A percentile compares a stretch with the other conserved stretches of the same genome.
phyloP scores from a whole-genome alignment of 2,888 invertebrate species.

The Drosophila robusta region DNA sequence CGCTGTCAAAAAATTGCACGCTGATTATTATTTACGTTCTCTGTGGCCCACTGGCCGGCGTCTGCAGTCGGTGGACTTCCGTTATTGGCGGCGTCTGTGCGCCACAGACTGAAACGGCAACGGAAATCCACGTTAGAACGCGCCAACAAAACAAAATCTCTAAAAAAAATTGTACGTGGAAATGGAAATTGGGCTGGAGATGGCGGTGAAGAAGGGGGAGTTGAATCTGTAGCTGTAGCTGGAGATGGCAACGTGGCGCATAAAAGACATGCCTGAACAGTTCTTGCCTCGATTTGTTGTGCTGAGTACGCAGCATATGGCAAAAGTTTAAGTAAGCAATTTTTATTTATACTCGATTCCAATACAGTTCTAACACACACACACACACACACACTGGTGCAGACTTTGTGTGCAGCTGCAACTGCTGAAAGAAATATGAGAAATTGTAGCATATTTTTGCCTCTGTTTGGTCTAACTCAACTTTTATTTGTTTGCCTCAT shows the following conservation, averaged over 20 bases:
- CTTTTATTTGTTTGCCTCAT: slow-evolving; percentile 79
- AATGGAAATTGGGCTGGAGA: slow-evolving; percentile 30
- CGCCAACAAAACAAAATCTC: slow-evolving; percentile 59
- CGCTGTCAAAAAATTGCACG: not conserved
- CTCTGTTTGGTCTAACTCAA: slow-evolving; percentile 63
- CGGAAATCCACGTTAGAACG: slow-evolving; percentile 68
- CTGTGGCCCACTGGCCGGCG: slow-evolving; percentile 52
- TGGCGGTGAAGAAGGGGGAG: slow-evolving; percentile 1
- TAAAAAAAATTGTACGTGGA: slow-evolving; percentile 18
- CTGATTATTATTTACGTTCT: slow-evolving; percentile 10
- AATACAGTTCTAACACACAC: slow-evolving; percentile 38
- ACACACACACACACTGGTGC: not conserved
- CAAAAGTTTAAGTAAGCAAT: slow-evolving; percentile 77
- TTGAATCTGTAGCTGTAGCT: slow-evolving; percentile 11
- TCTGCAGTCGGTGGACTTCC: slow-evolving; percentile 68
- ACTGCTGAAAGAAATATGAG: slow-evolving; percentile 66
- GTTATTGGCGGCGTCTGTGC: slow-evolving; percentile 60
- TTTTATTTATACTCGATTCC: slow-evolving; percentile 69
- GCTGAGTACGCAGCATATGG: slow-evolving; percentile 75
- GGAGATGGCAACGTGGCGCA: slow-evolving; percentile 42
- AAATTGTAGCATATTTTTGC: slow-evolving; percentile 77
- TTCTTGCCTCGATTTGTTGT: slow-evolving; percentile 45
- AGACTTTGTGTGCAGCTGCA: slow-evolving; percentile 24
- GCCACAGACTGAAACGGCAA: slow-evolving; percentile 67
- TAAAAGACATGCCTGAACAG: slow-evolving; percentile 68